Evolutionary conservation across 2,888 invertebrate genomes (phyloP).

Genomic region (Limnephilus rhombicus): DNA sequence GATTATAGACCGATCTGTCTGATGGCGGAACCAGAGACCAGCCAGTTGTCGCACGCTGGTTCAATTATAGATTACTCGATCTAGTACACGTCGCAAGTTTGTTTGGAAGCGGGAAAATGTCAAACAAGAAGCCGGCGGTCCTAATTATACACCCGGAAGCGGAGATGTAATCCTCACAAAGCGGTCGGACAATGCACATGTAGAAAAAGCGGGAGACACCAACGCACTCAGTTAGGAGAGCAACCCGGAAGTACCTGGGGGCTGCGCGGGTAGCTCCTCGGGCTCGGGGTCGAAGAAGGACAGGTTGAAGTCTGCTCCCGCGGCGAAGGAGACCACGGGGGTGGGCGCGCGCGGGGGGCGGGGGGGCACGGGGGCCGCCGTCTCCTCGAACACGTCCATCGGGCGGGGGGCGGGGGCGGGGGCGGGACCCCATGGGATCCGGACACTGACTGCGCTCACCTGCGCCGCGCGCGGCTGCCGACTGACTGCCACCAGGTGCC

Average conservation of each 20-base stretch:
- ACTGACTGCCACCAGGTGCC: slow-evolving; percentile 67
- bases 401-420: slow-evolving; percentile 68
- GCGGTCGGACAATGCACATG: slow-evolving; percentile 36
- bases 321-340: slow-evolving; percentile 84
- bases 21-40: background rate
- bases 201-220: slow-evolving; percentile 9
- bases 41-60: background rate
- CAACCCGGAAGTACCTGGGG: slow-evolving; percentile 64
- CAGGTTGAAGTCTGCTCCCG: slow-evolving; percentile 87
- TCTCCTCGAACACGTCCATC: slow-evolving; percentile 65
- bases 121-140: slow-evolving; percentile 40
- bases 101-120: slow-evolving; percentile 33
- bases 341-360: slow-evolving; percentile 80
- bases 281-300: slow-evolving; percentile 87
- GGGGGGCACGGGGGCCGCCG: slow-evolving; percentile 75
- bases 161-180: background rate
- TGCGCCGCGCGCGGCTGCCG: slow-evolving; percentile 70
- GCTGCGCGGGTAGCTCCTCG: slow-evolving; percentile 69
- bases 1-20: slow-evolving; percentile 6
- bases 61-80: slow-evolving; percentile 10
- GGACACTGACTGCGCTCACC: slow-evolving; percentile 68
- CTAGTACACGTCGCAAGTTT: background rate
- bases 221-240: slow-evolving; percentile 10
- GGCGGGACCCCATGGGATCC: slow-evolving; percentile 67
- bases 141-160: slow-evolving; percentile 59